phyloP scores from a whole-genome alignment of 2,888 invertebrate species.

The Choreutis nemorana region DNA sequence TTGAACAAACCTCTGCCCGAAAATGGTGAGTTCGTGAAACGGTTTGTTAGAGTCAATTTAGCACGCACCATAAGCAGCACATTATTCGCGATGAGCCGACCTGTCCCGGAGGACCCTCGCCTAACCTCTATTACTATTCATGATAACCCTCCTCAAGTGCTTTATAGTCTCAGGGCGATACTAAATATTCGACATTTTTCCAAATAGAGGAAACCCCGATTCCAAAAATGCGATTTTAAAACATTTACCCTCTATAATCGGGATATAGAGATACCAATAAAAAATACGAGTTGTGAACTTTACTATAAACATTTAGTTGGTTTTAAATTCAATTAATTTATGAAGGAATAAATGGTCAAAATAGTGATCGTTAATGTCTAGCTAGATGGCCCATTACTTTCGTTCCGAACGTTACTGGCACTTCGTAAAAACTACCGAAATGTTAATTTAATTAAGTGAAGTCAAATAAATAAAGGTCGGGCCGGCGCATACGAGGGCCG shows the following conservation, averaged over 20 bases:
- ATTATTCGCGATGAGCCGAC: slow-evolving; percentile 32
- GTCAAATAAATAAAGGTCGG: slow-evolving; percentile 55
- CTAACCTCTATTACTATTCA: slow-evolving; percentile 59
- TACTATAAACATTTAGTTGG: no score
- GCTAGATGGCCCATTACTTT: slow-evolving; percentile 47
- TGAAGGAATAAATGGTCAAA: slow-evolving; percentile 40
- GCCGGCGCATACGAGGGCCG: slow-evolving; percentile 40
- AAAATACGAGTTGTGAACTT: no score
- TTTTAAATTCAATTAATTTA: no score
- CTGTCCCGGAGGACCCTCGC: slow-evolving; percentile 17
- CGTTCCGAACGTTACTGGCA: slow-evolving; percentile 50
- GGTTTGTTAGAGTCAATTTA: slow-evolving; percentile 56
- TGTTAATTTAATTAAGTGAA: slow-evolving; percentile 62
- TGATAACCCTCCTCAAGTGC: slow-evolving; percentile 36
- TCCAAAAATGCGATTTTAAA: no score
- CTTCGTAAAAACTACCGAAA: slow-evolving; percentile 54
- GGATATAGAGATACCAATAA: no score
- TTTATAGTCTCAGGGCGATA: slow-evolving; percentile 21
- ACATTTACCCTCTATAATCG: no score
- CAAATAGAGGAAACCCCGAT: no score
- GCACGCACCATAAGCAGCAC: slow-evolving; percentile 59
- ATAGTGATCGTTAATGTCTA: slow-evolving; percentile 51
- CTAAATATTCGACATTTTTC: no score
- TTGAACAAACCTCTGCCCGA: slow-evolving; percentile 31
- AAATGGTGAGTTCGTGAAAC: slow-evolving; percentile 39